Percentiles rank a stretch among this genome's conserved stretches.
These are phyloP conservation scores for Trochalopteron elliotii DNA, from an alignment of 2,113 vertebrate species.

Conservation along the genomic window DNA sequence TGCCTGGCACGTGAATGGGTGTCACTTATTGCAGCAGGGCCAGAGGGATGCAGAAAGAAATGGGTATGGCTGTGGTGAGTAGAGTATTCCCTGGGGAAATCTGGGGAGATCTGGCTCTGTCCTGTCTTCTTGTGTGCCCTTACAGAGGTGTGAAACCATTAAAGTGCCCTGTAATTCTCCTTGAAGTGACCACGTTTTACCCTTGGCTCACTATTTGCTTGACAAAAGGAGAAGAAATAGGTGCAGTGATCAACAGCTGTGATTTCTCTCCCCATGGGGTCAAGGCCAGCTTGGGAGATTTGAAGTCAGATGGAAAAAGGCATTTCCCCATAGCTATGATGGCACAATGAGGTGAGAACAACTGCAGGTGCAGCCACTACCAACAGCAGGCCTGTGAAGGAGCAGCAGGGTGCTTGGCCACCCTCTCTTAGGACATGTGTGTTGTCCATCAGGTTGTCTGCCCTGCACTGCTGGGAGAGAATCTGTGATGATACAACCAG, in stretches of 20 bases:
- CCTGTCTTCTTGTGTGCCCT: background rate
- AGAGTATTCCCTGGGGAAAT: background rate
- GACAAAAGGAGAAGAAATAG: background rate
- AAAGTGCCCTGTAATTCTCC: background rate
- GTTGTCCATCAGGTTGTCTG: background rate
- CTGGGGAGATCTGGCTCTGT: background rate
- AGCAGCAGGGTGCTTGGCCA: background rate
- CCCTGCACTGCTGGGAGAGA: background rate
- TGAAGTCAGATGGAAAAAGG: background rate
- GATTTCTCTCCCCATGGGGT: background rate
- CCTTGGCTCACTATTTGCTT: background rate
- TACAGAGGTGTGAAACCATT: background rate
- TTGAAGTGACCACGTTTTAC: background rate
- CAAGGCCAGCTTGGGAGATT: background rate
- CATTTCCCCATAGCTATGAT: background rate
- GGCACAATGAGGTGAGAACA: background rate
- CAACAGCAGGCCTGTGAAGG: background rate
- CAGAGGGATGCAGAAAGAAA: slow-evolving; percentile 2
- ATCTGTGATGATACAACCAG: background rate
- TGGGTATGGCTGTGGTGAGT: background rate
- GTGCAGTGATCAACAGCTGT: background rate
- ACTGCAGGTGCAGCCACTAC: background rate
- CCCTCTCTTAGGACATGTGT: background rate
- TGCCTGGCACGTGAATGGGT: background rate
- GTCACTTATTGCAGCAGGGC: background rate